A percentile compares a stretch with the other conserved stretches of the same genome.
These are phyloP conservation scores for Venustoraphidia nigricollis DNA, from an alignment of 2,888 invertebrate genomes.

Conservation along the genomic window DNA sequence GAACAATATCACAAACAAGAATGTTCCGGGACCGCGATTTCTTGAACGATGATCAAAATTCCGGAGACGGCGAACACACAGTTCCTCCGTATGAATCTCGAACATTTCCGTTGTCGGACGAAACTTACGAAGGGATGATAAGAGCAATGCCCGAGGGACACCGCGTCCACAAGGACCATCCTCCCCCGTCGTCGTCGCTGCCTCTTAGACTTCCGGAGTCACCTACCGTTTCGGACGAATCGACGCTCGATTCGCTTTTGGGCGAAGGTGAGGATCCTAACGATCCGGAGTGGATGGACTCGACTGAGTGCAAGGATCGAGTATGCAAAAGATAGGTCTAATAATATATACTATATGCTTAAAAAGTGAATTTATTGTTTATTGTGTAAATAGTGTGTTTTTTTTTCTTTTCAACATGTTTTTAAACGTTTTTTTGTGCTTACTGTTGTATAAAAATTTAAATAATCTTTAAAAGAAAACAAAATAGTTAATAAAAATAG, in stretches of 20 bases:
- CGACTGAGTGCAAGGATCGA: constrained; percentile 23
- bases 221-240: constrained; percentile 24
- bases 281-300: constrained; percentile 65
- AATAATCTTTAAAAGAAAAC: too few species aligned
- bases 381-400: too few species aligned
- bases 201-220: constrained; percentile 22
- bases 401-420: too few species aligned
- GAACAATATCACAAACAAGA: constrained; percentile 34
- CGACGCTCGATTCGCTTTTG: constrained; percentile 37
- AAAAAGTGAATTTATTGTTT: too few species aligned
- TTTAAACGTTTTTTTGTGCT: too few species aligned
- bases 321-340: constrained; percentile 21
- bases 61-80: constrained; percentile 28
- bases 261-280: constrained; percentile 65
- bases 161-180: constrained; percentile 16
- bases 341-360: neutral
- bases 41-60: constrained; percentile 20
- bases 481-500: too few species aligned
- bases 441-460: too few species aligned
- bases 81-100: constrained; percentile 62
- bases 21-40: constrained; percentile 22
- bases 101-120: constrained; percentile 57
- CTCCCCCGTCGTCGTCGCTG: constrained; percentile 16
- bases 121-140: constrained; percentile 50
- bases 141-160: constrained; percentile 52